phyloP scores from a whole-genome alignment of 2,888 invertebrate species.

The Dusona sp. region DNA sequence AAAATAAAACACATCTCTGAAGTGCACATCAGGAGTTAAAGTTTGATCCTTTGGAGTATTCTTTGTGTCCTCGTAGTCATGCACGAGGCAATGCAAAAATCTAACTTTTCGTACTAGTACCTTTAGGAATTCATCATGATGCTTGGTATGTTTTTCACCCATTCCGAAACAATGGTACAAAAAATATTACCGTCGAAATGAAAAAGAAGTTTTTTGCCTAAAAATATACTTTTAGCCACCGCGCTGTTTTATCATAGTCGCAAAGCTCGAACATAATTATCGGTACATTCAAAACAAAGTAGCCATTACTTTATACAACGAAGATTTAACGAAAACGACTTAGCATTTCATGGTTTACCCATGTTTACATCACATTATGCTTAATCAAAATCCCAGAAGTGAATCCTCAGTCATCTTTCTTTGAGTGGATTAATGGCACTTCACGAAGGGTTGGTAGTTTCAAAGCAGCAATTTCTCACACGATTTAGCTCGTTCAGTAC shows the following conservation, averaged over 20 bases:
- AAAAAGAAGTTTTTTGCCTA: too few species aligned
- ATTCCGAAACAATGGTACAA: background rate
- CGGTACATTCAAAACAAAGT: background rate
- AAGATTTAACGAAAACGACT: background rate
- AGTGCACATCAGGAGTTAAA: conserved; percentile 15
- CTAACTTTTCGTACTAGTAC: conserved; percentile 15
- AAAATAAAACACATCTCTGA: background rate
- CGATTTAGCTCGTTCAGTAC: conserved; percentile 37
- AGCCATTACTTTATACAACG: background rate
- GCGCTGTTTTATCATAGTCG: background rate
- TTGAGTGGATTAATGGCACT: background rate
- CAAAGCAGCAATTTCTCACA: conserved; percentile 37
- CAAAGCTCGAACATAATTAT: background rate
- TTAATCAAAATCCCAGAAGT: background rate
- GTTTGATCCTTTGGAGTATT: conserved; percentile 37
- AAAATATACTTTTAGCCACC: background rate
- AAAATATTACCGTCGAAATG: too few species aligned
- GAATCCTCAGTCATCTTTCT: background rate
- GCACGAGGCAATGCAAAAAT: conserved; percentile 33
- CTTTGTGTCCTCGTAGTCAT: background rate
- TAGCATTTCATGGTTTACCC: background rate
- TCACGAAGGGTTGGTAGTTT: background rate
- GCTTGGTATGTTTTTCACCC: background rate
- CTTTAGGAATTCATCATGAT: conserved; percentile 6
- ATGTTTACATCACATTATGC: too few species aligned